phyloP scores from a whole-genome alignment of 2,113 vertebrate species.

The Blennius ocellaris region DNA sequence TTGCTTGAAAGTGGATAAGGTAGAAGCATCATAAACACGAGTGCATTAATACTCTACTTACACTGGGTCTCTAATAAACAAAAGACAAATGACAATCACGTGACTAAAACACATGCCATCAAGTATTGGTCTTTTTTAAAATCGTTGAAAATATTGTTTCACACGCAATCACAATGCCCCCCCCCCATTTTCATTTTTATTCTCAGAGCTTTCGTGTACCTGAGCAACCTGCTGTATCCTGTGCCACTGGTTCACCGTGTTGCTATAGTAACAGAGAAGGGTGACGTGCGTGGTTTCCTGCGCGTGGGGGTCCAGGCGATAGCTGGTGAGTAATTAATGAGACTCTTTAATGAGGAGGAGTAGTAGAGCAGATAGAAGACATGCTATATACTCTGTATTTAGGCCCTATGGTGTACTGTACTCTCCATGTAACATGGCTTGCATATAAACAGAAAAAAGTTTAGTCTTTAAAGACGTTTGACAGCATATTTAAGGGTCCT shows the following conservation, averaged over 20 bases:
- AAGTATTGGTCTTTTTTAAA: not conserved
- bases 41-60: not conserved
- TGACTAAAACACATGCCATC: not conserved
- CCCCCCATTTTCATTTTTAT: constrained; percentile 1
- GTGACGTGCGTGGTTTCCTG: constrained; percentile 95
- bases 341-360: constrained; percentile 29
- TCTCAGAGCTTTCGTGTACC: constrained; percentile 95
- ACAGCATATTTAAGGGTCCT: constrained; percentile 6
- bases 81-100: not conserved
- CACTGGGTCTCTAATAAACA: not conserved
- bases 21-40: not conserved
- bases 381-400: not conserved
- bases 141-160: constrained; percentile 11
- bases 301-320: constrained; percentile 98
- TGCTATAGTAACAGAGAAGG: constrained; percentile 97
- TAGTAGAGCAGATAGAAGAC: not conserved
- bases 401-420: not conserved
- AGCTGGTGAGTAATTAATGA: constrained; percentile 87
- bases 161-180: constrained; percentile 5
- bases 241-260: constrained; percentile 96
- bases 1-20: not conserved
- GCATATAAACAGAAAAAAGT: not conserved
- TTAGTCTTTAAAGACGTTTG: constrained; percentile 4
- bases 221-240: constrained; percentile 97
- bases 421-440: too few species aligned